Evolutionary conservation across 2,888 invertebrate species (phyloP).

Genomic region (Hemithea aestivaria): DNA sequence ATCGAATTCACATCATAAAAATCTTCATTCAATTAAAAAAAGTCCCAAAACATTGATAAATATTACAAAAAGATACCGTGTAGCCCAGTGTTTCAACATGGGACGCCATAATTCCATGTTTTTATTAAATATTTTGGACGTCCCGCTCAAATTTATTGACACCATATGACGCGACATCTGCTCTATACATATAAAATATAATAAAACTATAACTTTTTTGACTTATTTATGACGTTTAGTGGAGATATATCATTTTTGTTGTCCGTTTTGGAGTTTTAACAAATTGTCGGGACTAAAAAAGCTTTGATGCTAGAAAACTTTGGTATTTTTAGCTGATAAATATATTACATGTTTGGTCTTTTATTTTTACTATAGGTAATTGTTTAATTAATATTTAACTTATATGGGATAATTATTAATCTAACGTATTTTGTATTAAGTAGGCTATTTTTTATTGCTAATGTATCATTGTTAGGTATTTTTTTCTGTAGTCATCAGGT

Average conservation of each 20-base stretch:
- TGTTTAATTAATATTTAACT: too few species aligned
- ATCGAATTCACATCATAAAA: too few species aligned
- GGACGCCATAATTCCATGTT: constrained; percentile 31
- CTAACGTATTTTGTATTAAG: too few species aligned
- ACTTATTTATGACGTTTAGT: constrained; percentile 40
- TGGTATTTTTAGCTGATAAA: too few species aligned
- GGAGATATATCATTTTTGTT: constrained; percentile 33
- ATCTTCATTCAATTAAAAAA: background rate
- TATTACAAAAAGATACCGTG: background rate
- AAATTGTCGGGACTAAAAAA: constrained; percentile 10
- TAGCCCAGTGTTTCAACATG: constrained; percentile 14
- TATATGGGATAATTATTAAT: too few species aligned
- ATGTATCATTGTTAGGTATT: too few species aligned
- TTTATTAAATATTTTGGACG: constrained; percentile 39
- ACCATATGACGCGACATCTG: constrained; percentile 51
- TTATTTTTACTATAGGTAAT: too few species aligned
- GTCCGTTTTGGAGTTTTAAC: constrained; percentile 28
- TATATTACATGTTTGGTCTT: too few species aligned
- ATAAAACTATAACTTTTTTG: constrained; percentile 38
- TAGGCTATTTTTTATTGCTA: too few species aligned
- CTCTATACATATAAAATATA: constrained; percentile 29
- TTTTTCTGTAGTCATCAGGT: too few species aligned
- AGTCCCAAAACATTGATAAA: background rate
- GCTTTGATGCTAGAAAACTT: too few species aligned
- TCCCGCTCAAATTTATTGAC: constrained; percentile 40